These are phyloP conservation scores for Drosophila macrospina DNA, from an alignment of 2,888 invertebrate species.

Conservation along the genomic window DNA sequence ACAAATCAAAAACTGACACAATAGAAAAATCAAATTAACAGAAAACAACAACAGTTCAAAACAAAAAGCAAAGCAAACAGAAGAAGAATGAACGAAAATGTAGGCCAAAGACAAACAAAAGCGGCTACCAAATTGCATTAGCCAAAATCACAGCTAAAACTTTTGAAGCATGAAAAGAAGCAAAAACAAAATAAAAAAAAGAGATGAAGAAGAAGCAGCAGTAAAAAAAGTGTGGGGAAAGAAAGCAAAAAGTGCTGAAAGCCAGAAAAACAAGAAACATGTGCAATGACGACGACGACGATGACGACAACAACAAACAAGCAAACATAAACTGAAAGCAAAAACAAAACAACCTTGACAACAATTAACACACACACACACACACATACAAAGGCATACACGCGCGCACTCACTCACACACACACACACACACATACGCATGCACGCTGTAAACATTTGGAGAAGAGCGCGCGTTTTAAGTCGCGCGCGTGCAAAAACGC, in stretches of 20 bases:
- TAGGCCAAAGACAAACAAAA: slow-evolving; percentile 78
- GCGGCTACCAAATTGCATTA: slow-evolving; percentile 75
- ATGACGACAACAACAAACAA: slow-evolving; percentile 24
- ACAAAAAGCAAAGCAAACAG: slow-evolving; percentile 16
- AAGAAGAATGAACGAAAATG: slow-evolving; percentile 22
- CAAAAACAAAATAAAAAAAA: slow-evolving; percentile 22
- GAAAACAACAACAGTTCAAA: slow-evolving; percentile 15
- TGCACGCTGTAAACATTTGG: background rate
- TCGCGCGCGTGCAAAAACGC: slow-evolving; percentile 65
- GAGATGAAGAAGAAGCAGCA: background rate
- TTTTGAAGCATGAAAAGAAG: slow-evolving; percentile 63
- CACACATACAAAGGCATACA: background rate
- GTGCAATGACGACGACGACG: slow-evolving; percentile 20
- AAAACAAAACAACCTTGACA: slow-evolving; percentile 73
- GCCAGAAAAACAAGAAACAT: slow-evolving; percentile 39
- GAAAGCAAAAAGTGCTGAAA: slow-evolving; percentile 19
- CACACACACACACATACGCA: slow-evolving; percentile 1
- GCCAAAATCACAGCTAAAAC: slow-evolving; percentile 74
- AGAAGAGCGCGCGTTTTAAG: slow-evolving; percentile 48
- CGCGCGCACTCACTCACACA: slow-evolving; percentile 23
- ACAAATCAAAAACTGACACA: slow-evolving; percentile 25
- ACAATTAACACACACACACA: slow-evolving; percentile 68
- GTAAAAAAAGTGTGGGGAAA: slow-evolving; percentile 20
- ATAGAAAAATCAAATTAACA: slow-evolving; percentile 39
- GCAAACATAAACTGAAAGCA: slow-evolving; percentile 30